Evolutionary conservation across 2,113 vertebrate species (phyloP).

Genomic region (Gavia stellata): DNA sequence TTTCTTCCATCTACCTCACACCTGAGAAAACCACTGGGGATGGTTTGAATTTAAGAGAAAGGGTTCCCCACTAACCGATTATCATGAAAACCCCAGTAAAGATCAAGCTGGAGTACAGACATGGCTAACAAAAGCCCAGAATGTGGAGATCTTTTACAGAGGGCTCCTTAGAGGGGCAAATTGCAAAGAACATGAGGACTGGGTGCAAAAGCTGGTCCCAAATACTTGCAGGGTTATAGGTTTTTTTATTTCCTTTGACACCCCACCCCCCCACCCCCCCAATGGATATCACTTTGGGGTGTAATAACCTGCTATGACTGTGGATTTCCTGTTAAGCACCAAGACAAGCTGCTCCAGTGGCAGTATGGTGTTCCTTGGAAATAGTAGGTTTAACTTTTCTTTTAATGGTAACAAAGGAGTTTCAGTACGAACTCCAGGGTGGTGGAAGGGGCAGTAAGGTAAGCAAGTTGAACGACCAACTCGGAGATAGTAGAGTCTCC

Average conservation of each 20-base stretch:
- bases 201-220: background rate
- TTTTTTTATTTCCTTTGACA: background rate
- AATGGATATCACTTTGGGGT: background rate
- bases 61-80: background rate
- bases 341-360: background rate
- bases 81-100: background rate
- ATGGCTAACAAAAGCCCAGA: background rate
- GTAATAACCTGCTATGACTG: background rate
- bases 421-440: background rate
- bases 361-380: background rate
- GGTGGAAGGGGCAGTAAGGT: background rate
- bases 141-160: background rate
- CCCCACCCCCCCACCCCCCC: accelerated
- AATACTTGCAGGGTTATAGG: background rate
- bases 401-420: background rate
- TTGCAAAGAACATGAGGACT: background rate
- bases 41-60: background rate
- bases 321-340: background rate
- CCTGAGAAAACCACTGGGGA: background rate
- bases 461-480: background rate
- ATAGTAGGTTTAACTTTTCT: background rate
- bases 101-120: background rate
- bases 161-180: background rate
- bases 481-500: background rate
- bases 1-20: background rate